Evolutionary conservation across 2,888 invertebrate species (phyloP).

Genomic region (Netelia virgata): DNA sequence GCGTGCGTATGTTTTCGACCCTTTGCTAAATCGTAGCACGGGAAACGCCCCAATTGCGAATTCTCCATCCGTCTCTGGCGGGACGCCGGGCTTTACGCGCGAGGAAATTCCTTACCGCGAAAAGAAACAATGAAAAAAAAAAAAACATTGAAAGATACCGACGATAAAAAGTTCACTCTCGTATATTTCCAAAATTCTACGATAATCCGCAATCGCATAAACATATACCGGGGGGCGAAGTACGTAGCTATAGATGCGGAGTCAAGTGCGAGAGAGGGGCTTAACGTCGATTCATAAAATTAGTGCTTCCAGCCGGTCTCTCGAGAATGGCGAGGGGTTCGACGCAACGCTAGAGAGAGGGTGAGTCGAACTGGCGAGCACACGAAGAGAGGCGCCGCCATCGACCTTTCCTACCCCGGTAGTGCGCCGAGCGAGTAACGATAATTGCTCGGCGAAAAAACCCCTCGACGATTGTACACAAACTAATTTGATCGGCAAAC

Average conservation of each 20-base stretch:
- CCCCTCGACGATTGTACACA: constrained; percentile 65
- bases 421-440: constrained; percentile 66
- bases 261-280: constrained; percentile 20
- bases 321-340: constrained; percentile 23
- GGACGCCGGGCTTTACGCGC: too few species aligned
- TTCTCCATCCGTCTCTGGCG: background rate
- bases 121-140: too few species aligned
- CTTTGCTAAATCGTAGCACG: background rate
- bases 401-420: constrained; percentile 26
- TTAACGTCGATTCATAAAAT: constrained; percentile 70
- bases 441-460: constrained; percentile 69
- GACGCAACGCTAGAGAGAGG: background rate
- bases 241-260: constrained; percentile 3
- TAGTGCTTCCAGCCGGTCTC: constrained; percentile 50
- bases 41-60: background rate
- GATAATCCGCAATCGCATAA: background rate
- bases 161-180: too few species aligned
- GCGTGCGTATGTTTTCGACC: background rate
- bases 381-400: background rate
- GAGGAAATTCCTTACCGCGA: too few species aligned
- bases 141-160: too few species aligned
- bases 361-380: constrained; percentile 6
- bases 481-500: constrained; percentile 68
- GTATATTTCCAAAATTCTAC: background rate
- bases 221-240: background rate